These are phyloP conservation scores for Rhabdophis nuchalis DNA, from an alignment of 2,797 vertebrate genomes.

Conservation along the genomic window DNA sequence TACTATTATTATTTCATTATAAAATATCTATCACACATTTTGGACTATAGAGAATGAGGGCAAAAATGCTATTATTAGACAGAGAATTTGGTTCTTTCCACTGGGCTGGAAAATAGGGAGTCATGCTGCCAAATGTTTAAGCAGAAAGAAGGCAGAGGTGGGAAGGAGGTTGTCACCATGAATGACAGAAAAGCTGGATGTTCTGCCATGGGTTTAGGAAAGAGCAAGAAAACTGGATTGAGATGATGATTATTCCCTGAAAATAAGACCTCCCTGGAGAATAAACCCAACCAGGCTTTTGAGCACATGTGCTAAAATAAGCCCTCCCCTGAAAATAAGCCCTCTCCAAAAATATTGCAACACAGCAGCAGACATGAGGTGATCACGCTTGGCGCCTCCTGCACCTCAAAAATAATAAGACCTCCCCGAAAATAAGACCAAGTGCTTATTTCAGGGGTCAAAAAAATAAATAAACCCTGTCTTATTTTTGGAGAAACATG, in stretches of 20 bases:
- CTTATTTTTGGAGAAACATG: no score
- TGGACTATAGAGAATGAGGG: not conserved
- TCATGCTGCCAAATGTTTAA: not conserved
- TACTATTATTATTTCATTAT: not conserved
- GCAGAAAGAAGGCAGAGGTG: not conserved
- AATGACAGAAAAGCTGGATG: not conserved
- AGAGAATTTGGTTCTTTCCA: not conserved
- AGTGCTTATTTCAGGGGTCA: no score
- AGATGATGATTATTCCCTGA: not conserved
- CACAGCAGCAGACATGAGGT: no score
- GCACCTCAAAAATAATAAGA: no score
- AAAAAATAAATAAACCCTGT: no score
- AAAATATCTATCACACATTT: not conserved
- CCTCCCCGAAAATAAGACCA: no score
- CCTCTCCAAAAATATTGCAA: no score
- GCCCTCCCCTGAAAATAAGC: no score
- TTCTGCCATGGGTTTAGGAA: not conserved
- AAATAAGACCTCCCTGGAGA: no score
- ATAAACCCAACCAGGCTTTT: no score
- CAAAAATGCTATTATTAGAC: not conserved
- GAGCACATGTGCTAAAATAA: no score
- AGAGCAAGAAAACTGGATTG: not conserved
- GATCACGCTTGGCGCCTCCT: no score
- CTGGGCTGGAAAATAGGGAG: not conserved
- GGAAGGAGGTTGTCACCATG: not conserved